These are phyloP conservation scores for Drosophila serrata DNA, from an alignment of 1,140 invertebrate genomes.

Conservation along the genomic window DNA sequence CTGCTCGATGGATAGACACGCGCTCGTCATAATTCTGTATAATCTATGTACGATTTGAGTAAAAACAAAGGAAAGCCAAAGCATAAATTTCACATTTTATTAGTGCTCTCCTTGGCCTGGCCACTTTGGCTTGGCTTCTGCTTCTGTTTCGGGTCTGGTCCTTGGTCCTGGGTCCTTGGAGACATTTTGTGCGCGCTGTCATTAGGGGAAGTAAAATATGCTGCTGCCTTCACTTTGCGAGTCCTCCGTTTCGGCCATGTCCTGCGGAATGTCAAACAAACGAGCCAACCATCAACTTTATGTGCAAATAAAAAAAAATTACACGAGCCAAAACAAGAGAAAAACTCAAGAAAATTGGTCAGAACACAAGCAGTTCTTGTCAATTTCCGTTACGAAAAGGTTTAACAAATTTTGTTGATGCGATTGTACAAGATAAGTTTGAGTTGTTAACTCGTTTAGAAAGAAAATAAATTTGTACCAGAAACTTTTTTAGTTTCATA, in stretches of 20 bases:
- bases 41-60: constrained; percentile 85
- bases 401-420: constrained; percentile 20
- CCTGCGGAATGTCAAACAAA: constrained; percentile 83
- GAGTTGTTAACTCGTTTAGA: neutral
- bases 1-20: constrained; percentile 80
- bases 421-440: constrained; percentile 12
- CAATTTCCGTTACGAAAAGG: constrained; percentile 11
- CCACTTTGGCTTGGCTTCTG: constrained; percentile 43
- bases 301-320: constrained; percentile 76
- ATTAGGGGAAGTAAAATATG: constrained; percentile 84
- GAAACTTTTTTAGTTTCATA: neutral
- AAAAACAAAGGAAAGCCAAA: constrained; percentile 80
- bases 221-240: constrained; percentile 39
- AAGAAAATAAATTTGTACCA: neutral
- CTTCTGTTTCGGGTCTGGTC: constrained; percentile 26
- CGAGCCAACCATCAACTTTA: constrained; percentile 79
- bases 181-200: constrained; percentile 75
- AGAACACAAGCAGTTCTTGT: constrained; percentile 20
- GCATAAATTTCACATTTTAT: constrained; percentile 85
- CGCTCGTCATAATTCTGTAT: constrained; percentile 83
- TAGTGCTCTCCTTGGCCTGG: constrained; percentile 61
- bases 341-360: constrained; percentile 28
- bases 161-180: constrained; percentile 57
- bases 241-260: constrained; percentile 63
- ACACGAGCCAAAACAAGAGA: constrained; percentile 54